Evolutionary conservation across 2,113 vertebrate species (phyloP), one percentile per base, ranked within the genome.

Genomic region (Cochlearius cochlearius): DNA sequence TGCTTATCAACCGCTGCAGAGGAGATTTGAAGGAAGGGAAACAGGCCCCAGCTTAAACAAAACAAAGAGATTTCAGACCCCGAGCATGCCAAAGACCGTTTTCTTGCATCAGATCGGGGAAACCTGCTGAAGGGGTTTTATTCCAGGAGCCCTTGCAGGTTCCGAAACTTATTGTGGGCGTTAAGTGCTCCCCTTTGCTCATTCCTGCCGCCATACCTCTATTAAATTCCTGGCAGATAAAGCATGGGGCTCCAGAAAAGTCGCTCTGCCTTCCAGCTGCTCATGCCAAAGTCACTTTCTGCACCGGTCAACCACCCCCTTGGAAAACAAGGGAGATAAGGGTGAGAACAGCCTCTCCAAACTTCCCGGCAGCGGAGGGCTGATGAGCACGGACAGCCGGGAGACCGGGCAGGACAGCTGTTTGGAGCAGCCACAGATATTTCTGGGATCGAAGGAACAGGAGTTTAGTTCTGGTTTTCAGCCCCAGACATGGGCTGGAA

Each of bases 1-100:
- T 82, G 74, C 77, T 96, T 76, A 75, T 86, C 82, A 96, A 93
- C 87, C 79, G 90, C 71, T 86, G 83, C 59, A 93, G 95, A 79
- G 87, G 29, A 90, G 86, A 95, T 64, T 83, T 69, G 86, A 83
- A 81, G 32, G 76, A 59, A 92, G 77, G 43, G 66, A 94, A 81
- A 74, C 26, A 78, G 55, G 92, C 39, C 79, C 77, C 49, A 90
- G 56, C 58, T 94, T 86, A 58, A 93, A 90, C 39, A 94, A 92
- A 96, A 90, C 11, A 0, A 50, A 80, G 69, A 47, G 84, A 49
- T 71, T 96, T 78, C 19, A 15, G 50, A 71, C 64, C 58, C 32
- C 3, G 1, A 90, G 59, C 56, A 27, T 11, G 32, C 58, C 84
- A 72, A 77, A 47, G 38, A 41, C 49, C 15, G 23, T 47, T 41